phyloP scores from a whole-genome alignment of 2,797 vertebrate species.

The Parauchenoglanis punctatus region DNA sequence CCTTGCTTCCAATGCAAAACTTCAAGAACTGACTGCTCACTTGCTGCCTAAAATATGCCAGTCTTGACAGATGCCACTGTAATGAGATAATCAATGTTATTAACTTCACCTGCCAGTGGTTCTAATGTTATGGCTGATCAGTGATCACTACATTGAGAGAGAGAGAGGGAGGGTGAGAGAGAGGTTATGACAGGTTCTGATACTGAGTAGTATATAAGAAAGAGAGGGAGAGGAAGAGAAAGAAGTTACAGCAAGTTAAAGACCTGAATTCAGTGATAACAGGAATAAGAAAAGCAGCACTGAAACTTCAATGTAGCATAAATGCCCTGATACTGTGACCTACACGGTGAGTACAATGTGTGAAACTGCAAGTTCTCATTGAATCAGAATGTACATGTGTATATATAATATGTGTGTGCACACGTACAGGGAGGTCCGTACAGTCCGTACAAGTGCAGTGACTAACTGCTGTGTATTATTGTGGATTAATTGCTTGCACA shows the following conservation, averaged over 20 bases:
- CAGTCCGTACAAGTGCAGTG: neutral
- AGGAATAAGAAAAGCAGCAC: constrained; percentile 17
- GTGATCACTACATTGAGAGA: too few species aligned
- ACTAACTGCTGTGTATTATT: neutral
- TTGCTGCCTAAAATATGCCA: too few species aligned
- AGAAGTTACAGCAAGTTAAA: neutral
- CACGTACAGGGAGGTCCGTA: neutral
- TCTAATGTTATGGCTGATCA: too few species aligned
- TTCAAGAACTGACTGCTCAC: too few species aligned
- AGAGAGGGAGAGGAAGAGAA: constrained; percentile 28
- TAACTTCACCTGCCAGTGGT: too few species aligned
- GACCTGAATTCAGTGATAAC: neutral
- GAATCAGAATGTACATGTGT: neutral
- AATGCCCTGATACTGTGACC: neutral
- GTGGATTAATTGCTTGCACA: neutral
- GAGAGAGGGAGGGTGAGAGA: constrained; percentile 37
- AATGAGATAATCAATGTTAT: too few species aligned
- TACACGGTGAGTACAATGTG: neutral
- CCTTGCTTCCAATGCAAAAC: too few species aligned
- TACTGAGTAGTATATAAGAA: neutral
- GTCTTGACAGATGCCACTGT: too few species aligned
- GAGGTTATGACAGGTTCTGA: constrained; percentile 42
- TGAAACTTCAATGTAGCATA: neutral
- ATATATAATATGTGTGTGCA: neutral
- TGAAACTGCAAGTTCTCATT: neutral